Evolutionary conservation across 2,797 vertebrate species (phyloP).

Genomic region (Acipenser oxyrinchus): DNA sequence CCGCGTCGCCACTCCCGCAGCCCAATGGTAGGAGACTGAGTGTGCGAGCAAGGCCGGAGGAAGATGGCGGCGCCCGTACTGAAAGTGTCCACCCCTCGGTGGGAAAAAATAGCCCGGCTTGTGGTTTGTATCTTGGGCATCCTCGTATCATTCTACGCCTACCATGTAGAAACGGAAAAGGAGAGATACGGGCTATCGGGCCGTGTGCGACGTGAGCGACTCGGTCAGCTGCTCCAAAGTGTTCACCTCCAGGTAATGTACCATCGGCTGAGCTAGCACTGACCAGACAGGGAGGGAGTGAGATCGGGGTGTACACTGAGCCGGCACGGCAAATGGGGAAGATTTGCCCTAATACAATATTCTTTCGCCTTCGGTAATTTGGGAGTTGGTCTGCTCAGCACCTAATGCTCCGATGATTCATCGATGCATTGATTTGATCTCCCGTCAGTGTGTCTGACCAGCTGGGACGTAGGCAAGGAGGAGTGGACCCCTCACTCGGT

Average conservation of each 20-base stretch:
- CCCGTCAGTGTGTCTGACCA: too few relatives aligned
- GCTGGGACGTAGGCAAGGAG: too few relatives aligned
- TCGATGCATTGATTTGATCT: too few relatives aligned
- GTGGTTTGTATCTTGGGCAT: conserved; percentile 86
- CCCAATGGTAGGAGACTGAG: conserved; percentile 46
- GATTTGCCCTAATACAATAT: background rate
- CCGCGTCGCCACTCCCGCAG: conserved; percentile 39
- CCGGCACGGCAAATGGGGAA: background rate
- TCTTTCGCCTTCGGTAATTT: too few relatives aligned
- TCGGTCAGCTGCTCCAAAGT: conserved; percentile 93
- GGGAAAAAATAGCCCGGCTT: conserved; percentile 86
- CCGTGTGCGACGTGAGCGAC: conserved; percentile 84
- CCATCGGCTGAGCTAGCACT: background rate
- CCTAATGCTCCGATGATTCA: too few relatives aligned
- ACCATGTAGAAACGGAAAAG: conserved; percentile 87
- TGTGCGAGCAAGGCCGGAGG: conserved; percentile 69
- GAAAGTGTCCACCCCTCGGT: conserved; percentile 95
- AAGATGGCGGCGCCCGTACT: conserved; percentile 98
- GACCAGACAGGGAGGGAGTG: background rate
- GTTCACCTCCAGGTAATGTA: conserved; percentile 85
- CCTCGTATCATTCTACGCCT: conserved; percentile 81
- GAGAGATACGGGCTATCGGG: conserved; percentile 71
- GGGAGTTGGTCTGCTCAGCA: too few relatives aligned
- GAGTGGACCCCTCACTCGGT: too few relatives aligned
- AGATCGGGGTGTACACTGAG: background rate